Conservation (phyloP, 2,113 vertebrate species). For the Calidris pugnax region DNA sequence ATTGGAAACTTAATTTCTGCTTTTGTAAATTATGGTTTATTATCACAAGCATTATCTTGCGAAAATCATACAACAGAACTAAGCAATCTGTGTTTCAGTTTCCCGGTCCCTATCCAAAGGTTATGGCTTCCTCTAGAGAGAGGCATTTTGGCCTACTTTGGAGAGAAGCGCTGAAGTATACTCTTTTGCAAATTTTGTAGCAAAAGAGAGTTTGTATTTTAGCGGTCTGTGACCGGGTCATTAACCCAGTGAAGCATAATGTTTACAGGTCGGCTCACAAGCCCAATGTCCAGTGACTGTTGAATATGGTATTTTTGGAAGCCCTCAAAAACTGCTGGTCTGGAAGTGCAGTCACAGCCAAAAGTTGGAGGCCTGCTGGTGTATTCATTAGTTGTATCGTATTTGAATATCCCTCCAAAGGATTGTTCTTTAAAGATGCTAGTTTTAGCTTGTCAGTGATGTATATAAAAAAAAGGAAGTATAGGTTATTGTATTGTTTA, state of each 20-base stretch:
- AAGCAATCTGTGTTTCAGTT: not conserved
- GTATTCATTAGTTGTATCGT: not conserved
- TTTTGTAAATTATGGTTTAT: not conserved
- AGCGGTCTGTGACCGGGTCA: not conserved
- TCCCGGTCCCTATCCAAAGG: not conserved
- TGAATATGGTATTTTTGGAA: not conserved
- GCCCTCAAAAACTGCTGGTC: not conserved
- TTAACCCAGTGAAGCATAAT: not conserved
- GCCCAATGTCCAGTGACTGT: not conserved
- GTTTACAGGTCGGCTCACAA: not conserved
- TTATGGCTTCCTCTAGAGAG: not conserved
- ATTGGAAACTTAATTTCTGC: not conserved
- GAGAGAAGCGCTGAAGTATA: not conserved
- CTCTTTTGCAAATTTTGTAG: not conserved
- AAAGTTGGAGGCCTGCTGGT: not conserved
- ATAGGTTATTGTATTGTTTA: constrained; percentile 33
- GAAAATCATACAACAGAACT: not conserved
- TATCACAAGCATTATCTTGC: not conserved
- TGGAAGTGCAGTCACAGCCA: not conserved
- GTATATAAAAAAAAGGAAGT: constrained; percentile 30
- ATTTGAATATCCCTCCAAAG: not conserved
- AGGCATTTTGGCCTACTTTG: not conserved
- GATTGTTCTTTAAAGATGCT: constrained; percentile 26
- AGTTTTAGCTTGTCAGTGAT: not conserved
- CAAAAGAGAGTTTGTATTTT: not conserved